Percentiles rank a stretch among this genome's conserved stretches.
Evolutionary conservation across 2,113 vertebrate genomes (phyloP).

Genomic region (Festucalex cinctus): DNA sequence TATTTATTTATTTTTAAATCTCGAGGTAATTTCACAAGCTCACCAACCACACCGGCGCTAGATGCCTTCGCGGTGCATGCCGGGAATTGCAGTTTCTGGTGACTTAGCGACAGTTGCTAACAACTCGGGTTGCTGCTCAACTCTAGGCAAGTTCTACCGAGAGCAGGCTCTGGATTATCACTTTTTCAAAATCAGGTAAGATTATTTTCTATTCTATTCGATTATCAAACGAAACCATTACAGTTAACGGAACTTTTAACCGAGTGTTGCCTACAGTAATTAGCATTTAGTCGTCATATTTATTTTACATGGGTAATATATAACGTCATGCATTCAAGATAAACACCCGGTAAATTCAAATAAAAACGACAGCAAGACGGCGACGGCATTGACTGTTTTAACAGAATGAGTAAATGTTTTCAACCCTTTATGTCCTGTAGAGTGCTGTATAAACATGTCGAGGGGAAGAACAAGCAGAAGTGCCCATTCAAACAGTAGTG

Average conservation of each 20-base stretch:
- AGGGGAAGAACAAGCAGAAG: slow-evolving; percentile 64
- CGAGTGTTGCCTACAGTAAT: neutral
- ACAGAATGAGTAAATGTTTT: neutral
- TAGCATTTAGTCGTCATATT: neutral
- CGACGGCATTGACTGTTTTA: neutral
- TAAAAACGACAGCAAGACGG: neutral
- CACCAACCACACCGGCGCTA: neutral
- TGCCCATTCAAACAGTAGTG: slow-evolving; percentile 64
- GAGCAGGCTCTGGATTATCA: neutral
- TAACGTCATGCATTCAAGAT: neutral
- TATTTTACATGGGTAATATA: neutral
- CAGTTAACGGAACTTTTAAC: neutral
- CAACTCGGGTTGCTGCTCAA: slow-evolving; percentile 43
- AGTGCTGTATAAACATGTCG: slow-evolving; percentile 60
- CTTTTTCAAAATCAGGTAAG: slow-evolving; percentile 18
- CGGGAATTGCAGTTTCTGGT: neutral
- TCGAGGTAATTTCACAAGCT: too few relatives aligned
- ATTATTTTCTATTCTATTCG: neutral
- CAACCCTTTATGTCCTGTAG: neutral
- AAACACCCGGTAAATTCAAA: neutral
- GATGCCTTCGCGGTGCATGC: neutral
- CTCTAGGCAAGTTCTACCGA: neutral
- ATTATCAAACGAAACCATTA: neutral
- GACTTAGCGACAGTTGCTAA: slow-evolving; percentile 75
- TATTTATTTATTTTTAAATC: too few relatives aligned